These are phyloP conservation scores for Nanorana parkeri DNA, from an alignment of 2,113 vertebrate genomes.

Conservation along the genomic window DNA sequence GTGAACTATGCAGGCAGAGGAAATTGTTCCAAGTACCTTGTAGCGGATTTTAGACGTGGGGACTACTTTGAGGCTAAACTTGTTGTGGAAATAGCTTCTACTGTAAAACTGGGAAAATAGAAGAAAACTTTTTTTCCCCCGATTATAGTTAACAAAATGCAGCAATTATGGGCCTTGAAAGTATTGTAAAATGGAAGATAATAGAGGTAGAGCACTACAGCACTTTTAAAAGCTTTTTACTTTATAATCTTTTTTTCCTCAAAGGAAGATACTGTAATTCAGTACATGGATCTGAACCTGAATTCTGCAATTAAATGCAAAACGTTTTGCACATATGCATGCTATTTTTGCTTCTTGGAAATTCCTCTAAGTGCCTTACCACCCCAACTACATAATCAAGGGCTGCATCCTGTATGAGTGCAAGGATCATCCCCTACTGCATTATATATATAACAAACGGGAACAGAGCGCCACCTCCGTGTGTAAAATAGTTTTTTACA, in stretches of 20 bases:
- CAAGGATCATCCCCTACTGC: too few relatives aligned
- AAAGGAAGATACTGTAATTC: slow-evolving; percentile 15
- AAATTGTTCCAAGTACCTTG: neutral
- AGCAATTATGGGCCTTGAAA: slow-evolving; percentile 39
- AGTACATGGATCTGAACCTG: slow-evolving; percentile 11
- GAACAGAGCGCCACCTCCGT: too few relatives aligned
- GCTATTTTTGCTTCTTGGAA: too few relatives aligned
- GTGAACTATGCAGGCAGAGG: neutral
- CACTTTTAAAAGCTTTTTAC: slow-evolving; percentile 38
- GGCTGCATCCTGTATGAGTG: too few relatives aligned
- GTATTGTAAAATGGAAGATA: slow-evolving; percentile 30
- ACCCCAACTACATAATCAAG: too few relatives aligned
- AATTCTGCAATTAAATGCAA: too few relatives aligned
- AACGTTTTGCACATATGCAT: too few relatives aligned
- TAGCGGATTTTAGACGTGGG: neutral
- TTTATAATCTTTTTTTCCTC: slow-evolving; percentile 35
- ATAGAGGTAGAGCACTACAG: slow-evolving; percentile 3
- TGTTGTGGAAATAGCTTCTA: slow-evolving; percentile 19
- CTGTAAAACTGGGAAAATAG: slow-evolving; percentile 21
- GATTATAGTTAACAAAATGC: slow-evolving; percentile 30
- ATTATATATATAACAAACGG: too few relatives aligned
- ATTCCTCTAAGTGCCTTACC: too few relatives aligned
- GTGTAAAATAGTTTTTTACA: too few relatives aligned
- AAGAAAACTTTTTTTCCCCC: neutral
- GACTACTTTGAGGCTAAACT: slow-evolving; percentile 20